A percentile compares a stretch with the other conserved stretches of the same genome.
Evolutionary conservation across 2,888 invertebrate genomes (phyloP).

Genomic region (Lamellibrachia columna): DNA sequence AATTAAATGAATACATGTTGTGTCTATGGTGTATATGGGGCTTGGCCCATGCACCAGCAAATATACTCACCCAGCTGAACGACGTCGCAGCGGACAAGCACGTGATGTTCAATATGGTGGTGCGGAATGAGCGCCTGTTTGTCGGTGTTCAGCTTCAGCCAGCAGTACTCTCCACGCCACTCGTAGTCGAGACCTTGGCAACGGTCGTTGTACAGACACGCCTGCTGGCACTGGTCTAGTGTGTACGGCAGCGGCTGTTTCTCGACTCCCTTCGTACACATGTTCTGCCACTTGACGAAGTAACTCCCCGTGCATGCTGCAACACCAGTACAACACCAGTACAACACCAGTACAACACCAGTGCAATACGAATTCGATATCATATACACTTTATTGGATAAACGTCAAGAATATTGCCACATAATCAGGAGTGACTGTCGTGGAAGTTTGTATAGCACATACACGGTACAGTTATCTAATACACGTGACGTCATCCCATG

Average conservation of each 20-base stretch:
- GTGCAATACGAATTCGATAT: too few relatives aligned
- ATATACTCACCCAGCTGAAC: not conserved
- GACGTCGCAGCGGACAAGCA: not conserved
- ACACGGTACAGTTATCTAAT: too few relatives aligned
- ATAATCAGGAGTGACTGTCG: too few relatives aligned
- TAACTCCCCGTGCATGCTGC: not conserved
- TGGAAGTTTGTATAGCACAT: too few relatives aligned
- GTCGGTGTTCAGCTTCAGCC: not conserved
- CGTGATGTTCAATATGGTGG: not conserved
- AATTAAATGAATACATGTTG: too few relatives aligned
- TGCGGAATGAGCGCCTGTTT: not conserved
- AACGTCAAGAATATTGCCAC: too few relatives aligned
- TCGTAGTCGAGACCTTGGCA: not conserved
- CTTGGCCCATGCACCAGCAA: not conserved
- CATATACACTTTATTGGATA: too few relatives aligned
- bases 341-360: too few relatives aligned
- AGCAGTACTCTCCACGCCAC: not conserved
- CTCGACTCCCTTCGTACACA: not conserved
- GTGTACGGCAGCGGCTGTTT: not conserved
- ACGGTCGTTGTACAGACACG: not conserved
- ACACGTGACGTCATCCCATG: too few relatives aligned
- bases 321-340: not conserved
- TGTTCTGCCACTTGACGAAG: not conserved
- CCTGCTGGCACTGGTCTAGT: not conserved
- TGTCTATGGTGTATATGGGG: too few relatives aligned